Base-by-base conservation (phyloP, 2,888 invertebrate species). In the Sthenelais limicola region DNA sequence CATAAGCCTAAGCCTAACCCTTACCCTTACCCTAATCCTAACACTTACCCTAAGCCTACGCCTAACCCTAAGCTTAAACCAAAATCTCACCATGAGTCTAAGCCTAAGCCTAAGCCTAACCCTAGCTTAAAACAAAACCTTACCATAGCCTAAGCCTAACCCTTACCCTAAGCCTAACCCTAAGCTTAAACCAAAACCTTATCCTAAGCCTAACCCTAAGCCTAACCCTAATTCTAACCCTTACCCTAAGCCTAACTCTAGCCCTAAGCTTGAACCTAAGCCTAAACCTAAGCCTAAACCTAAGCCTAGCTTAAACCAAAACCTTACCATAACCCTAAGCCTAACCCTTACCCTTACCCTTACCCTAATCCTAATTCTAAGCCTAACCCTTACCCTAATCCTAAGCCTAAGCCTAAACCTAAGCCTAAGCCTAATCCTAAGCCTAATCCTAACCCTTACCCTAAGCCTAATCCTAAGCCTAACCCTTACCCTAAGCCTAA, bases 191-290 rank as follows among this genome's bases (percentile, higher is more conserved):
- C 43, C 43, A 12, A 43, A 43, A 9, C 43, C 43, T 43, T 12
- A 43, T 18, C 43, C 43, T 43, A 43, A 43, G 12, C 43, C 43
- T 43, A 43, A 43, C 43, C 43, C 43, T 43, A 43, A 43, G 12
- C 43, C 43, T 43, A 43, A 43, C 43, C 43, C 43, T 43, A 43
- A 43, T 18, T 18, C 43, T 43, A 43, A 43, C 43, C 43, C 43
- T 43, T 12, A 43, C 43, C 43, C 43, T 43, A 43, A 43, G 12
- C 43, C 43, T 43, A 43, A 43, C 43, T 18, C 43, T 43, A 43
- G 18, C 43, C 43, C 43, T 43, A 43, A 43, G 12, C 43, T 18
- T 43, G 18, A 43, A 9, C 43, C 43, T 43, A 43, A 43, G 12
- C 43, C 43, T 43, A 43, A 43, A 9, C 43, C 43, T 43, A 43